Conservation (phyloP, 2,888 invertebrate genomes). For the Eulithis prunata region DNA sequence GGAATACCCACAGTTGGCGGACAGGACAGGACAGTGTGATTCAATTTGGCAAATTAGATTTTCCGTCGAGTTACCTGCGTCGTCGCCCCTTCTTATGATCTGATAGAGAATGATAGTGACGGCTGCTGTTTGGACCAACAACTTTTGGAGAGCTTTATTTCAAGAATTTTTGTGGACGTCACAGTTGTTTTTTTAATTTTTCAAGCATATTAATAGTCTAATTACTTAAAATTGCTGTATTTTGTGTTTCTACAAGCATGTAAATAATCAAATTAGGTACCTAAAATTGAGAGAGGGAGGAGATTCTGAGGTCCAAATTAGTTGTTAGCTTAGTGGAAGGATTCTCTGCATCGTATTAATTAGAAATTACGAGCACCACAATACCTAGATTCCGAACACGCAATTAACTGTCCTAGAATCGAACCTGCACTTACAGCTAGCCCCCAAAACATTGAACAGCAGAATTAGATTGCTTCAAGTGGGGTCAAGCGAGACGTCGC, state of each 20-base stretch:
- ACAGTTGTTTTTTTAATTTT: no score
- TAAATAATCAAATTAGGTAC: no score
- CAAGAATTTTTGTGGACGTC: no score
- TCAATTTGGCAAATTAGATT: conserved; percentile 82
- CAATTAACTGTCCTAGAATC: not conserved
- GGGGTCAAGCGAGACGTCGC: conserved; percentile 71
- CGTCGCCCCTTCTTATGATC: conserved; percentile 60
- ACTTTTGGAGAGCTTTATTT: conserved; percentile 38
- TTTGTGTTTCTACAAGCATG: no score
- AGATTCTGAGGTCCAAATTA: no score
- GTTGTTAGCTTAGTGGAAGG: no score
- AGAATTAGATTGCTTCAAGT: conserved; percentile 78
- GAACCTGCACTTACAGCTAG: not conserved
- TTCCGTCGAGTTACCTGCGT: conserved; percentile 79
- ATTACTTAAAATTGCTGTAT: no score
- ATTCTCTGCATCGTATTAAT: no score
- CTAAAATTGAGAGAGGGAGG: no score
- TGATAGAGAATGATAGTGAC: conserved; percentile 51
- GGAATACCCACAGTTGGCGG: conserved; percentile 65
- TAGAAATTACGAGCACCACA: no score
- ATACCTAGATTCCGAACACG: no score
- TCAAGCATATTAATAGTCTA: no score
- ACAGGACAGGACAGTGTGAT: conserved; percentile 73
- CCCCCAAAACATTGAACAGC: conserved; percentile 38
- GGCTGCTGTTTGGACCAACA: conserved; percentile 47